Evolutionary conservation across 2,113 vertebrate species (phyloP).

Genomic region (Brachirus orientalis): DNA sequence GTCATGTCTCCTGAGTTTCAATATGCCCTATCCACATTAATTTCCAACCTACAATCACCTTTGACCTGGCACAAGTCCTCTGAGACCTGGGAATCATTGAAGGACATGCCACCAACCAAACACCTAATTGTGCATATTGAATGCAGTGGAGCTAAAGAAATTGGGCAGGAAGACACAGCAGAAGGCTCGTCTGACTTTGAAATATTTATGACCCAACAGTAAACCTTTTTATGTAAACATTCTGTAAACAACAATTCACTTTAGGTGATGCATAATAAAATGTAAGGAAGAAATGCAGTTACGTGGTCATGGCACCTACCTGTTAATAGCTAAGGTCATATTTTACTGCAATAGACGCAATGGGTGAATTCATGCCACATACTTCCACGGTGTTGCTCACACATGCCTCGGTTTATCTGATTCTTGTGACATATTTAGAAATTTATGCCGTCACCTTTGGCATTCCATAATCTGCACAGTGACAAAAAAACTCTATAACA

Average conservation of each 20-base stretch:
- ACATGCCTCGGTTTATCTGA: slow-evolving; percentile 65
- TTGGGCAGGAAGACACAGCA: slow-evolving; percentile 14
- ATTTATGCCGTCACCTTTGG: slow-evolving; percentile 63
- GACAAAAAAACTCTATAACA: slow-evolving; percentile 60
- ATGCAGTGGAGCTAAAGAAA: slow-evolving; percentile 24
- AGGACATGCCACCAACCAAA: slow-evolving; percentile 32
- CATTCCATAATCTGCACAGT: slow-evolving; percentile 69
- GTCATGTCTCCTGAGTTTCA: slow-evolving; percentile 47
- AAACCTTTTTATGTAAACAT: slow-evolving; percentile 21
- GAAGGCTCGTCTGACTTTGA: slow-evolving; percentile 24
- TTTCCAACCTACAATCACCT: slow-evolving; percentile 51
- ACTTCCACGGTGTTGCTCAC: slow-evolving; percentile 24
- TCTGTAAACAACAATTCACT: slow-evolving; percentile 9
- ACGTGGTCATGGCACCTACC: neutral
- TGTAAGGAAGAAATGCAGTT: neutral
- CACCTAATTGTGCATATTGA: slow-evolving; percentile 37
- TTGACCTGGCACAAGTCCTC: slow-evolving; percentile 48
- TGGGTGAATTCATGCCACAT: slow-evolving; percentile 24
- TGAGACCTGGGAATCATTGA: slow-evolving; percentile 22
- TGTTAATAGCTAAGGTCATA: neutral
- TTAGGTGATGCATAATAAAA: neutral
- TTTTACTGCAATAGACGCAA: slow-evolving; percentile 15
- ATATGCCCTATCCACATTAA: slow-evolving; percentile 49
- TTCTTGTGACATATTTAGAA: slow-evolving; percentile 69
- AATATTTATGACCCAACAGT: slow-evolving; percentile 45